A percentile compares a stretch with the other conserved stretches of the same genome.
Conservation (phyloP, 2,113 vertebrate genomes). For the Neolamprologus kungweensis region DNA sequence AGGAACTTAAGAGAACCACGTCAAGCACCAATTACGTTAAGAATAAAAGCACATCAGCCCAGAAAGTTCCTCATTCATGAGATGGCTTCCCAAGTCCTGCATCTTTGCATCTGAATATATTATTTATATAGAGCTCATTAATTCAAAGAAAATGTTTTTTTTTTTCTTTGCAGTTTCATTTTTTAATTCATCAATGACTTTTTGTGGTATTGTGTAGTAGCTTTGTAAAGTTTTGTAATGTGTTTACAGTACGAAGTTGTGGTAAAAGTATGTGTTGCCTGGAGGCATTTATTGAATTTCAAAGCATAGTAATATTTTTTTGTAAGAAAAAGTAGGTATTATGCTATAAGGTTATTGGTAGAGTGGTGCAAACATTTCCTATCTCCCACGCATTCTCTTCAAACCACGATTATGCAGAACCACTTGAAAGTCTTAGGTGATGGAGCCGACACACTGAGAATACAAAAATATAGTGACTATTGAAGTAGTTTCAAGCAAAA, state of each 20-base stretch:
- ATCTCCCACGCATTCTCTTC: not conserved
- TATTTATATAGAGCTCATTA: not conserved
- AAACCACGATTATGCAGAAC: not conserved
- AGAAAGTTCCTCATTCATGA: not conserved
- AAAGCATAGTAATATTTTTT: not conserved
- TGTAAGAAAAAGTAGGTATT: not conserved
- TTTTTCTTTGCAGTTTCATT: not conserved
- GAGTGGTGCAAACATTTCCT: not conserved
- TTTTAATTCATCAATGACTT: not conserved
- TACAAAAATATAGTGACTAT: not conserved
- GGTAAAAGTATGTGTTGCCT: not conserved
- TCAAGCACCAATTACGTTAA: not conserved
- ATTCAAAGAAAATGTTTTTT: not conserved
- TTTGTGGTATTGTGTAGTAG: not conserved
- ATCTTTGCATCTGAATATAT: not conserved
- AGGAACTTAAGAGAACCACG: not conserved
- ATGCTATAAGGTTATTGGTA: not conserved
- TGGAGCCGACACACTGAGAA: not conserved
- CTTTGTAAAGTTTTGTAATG: not conserved
- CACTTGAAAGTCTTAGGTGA: slow-evolving; percentile 17
- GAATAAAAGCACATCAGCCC: not conserved
- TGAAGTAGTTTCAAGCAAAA: slow-evolving; percentile 22
- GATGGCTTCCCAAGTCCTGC: not conserved
- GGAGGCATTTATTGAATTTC: not conserved
- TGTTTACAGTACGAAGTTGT: not conserved